Evolutionary conservation across 2,113 vertebrate species (phyloP).

Genomic region (Trematocara zebra): DNA sequence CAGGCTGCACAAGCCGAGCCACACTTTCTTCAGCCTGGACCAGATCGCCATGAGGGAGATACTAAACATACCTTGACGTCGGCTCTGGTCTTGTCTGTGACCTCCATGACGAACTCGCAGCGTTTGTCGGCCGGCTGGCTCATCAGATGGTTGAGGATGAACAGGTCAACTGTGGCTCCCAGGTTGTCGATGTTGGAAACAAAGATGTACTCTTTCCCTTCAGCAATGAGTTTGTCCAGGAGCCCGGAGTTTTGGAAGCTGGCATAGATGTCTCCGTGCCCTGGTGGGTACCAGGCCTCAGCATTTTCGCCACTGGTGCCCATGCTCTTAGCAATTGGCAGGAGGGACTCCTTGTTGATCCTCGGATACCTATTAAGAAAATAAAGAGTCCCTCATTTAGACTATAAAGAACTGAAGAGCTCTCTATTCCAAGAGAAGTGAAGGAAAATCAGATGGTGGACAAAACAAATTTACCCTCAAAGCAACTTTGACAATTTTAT

Average conservation of each 20-base stretch:
- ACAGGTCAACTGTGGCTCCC: conserved; percentile 95
- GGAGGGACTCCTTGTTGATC: conserved; percentile 94
- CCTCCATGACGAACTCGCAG: conserved; percentile 98
- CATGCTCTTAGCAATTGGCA: conserved; percentile 85
- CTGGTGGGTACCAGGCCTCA: conserved; percentile 94
- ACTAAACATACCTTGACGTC: conserved; percentile 80
- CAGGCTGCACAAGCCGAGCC: neutral
- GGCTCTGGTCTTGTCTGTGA: conserved; percentile 94
- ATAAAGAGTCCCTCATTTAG: neutral
- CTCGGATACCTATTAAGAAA: conserved; percentile 81
- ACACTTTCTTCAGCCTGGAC: neutral
- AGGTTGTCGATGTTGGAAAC: conserved; percentile 98
- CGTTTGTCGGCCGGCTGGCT: conserved; percentile 84
- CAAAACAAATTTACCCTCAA: neutral
- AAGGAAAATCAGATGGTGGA: neutral
- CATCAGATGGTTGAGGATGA: conserved; percentile 93
- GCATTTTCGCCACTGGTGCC: conserved; percentile 81
- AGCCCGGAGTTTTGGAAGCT: conserved; percentile 93
- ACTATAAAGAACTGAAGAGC: neutral
- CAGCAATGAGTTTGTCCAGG: conserved; percentile 81
- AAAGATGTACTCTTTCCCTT: conserved; percentile 96
- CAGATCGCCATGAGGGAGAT: fast-evolving
- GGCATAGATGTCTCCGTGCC: conserved; percentile 92
- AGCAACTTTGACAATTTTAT: neutral
- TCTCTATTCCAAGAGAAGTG: neutral